These are phyloP conservation scores for Epistrophe grossulariae DNA, from an alignment of 2,888 invertebrate species.

Conservation along the genomic window DNA sequence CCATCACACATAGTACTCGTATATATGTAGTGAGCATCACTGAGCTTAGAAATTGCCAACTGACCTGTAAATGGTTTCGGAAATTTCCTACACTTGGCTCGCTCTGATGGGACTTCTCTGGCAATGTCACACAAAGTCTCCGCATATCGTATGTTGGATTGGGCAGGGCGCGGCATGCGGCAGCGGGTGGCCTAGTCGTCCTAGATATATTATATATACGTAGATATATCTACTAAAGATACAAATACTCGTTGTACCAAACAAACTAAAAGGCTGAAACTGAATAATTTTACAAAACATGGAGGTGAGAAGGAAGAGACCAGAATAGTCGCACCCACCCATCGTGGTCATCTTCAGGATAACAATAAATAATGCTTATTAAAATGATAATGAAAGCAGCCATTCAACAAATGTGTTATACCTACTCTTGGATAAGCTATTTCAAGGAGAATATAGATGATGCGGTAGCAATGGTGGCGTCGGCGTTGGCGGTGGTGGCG, in stretches of 20 bases:
- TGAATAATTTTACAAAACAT: constrained; percentile 40
- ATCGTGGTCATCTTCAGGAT: constrained; percentile 68
- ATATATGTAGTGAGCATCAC: neutral
- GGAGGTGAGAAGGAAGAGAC: neutral
- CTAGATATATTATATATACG: constrained; percentile 20
- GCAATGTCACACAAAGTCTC: constrained; percentile 10
- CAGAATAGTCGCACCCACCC: constrained; percentile 51
- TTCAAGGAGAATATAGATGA: constrained; percentile 54
- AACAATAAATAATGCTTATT: constrained; percentile 74
- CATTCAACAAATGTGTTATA: constrained; percentile 70
- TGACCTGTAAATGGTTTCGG: constrained; percentile 70
- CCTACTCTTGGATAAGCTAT: constrained; percentile 65
- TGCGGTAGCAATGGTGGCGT: neutral
- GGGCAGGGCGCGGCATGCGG: neutral
- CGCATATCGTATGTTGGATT: neutral
- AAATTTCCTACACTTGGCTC: constrained; percentile 35
- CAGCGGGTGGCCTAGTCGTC: neutral
- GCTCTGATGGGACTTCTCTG: constrained; percentile 28
- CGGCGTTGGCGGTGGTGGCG: too few species aligned
- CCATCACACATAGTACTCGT: too few species aligned
- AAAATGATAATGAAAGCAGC: constrained; percentile 75
- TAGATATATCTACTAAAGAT: neutral
- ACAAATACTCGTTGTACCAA: neutral
- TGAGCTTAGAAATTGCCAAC: constrained; percentile 64
- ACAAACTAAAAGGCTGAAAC: constrained; percentile 7